Evolutionary conservation across 2,113 vertebrate genomes (phyloP).

Genomic region (Calypte anna): DNA sequence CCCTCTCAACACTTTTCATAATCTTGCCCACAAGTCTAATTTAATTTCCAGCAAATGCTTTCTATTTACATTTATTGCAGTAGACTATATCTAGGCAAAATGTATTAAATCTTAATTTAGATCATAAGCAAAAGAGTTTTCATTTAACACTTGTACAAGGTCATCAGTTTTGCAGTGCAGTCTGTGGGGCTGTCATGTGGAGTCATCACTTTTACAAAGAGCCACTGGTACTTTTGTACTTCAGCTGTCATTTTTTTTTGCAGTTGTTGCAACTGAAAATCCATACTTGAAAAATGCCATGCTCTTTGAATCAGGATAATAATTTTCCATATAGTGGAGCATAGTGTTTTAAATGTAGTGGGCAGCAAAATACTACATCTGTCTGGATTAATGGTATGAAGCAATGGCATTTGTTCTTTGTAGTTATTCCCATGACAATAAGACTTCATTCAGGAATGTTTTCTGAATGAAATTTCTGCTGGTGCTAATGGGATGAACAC

Average conservation of each 20-base stretch:
- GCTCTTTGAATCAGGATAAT: not conserved
- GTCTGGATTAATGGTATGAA: not conserved
- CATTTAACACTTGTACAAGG: not conserved
- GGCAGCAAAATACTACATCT: not conserved
- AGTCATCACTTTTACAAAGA: conserved; percentile 8
- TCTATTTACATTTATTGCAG: not conserved
- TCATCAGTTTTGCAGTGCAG: not conserved
- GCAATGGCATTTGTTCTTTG: not conserved
- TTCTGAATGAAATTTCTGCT: conserved; percentile 15
- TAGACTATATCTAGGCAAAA: not conserved
- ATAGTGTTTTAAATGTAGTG: not conserved
- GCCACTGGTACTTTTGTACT: not conserved
- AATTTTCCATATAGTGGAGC: not conserved
- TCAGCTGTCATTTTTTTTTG: not conserved
- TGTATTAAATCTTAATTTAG: not conserved
- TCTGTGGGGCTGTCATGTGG: not conserved
- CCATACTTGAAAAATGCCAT: not conserved
- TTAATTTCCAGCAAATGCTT: not conserved
- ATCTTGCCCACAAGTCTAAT: not conserved
- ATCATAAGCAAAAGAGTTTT: not conserved
- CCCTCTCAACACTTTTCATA: not conserved
- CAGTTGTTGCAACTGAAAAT: not conserved
- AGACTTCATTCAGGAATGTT: not conserved
- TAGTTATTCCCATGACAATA: not conserved
- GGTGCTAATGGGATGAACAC: not conserved